Base-by-base conservation (phyloP, 2,888 invertebrate species). In the Chloromyia formosa region DNA sequence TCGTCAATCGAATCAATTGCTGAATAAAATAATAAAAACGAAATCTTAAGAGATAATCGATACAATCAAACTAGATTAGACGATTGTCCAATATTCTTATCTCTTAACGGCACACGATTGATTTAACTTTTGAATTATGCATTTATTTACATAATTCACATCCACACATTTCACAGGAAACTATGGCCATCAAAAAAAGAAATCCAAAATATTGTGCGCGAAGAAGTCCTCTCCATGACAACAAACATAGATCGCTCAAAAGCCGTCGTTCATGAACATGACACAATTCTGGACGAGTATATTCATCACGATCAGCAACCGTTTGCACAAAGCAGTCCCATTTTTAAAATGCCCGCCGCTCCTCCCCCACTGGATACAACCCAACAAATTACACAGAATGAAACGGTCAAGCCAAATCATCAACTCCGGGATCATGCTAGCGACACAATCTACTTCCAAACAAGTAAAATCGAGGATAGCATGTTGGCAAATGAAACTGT, bases 301-400 rank as follows among this genome's bases (percentile, higher is more conserved):
- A 35, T 62, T 1, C 40, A 23, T 23, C 62, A 40, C 35, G 35
- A 66, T 12, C 1, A 1, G 12, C 66, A 66, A 14, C 66, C 66
- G 12, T 71, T 58, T 58, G 58, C 71, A 5, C 40, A 71, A 56
- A 71, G 71, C 22, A 71, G 71, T 71, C 71, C 71, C 1, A 58
- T 71, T 16, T 81, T 81, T 20, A 82, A 81, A 79, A 75, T 79
- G 56, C 80, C 81, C 4, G 74, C 75, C 23, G 68, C 77, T 16
- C 79, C 80, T 10, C 16, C 18, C 5, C n/a, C 35, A 9, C 58
- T 9, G 40, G 54, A 42, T 18, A n/a, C 22, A 54, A 53, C 10
- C 45, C 5, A 62, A 56, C 40, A 2, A 16, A 58, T 16, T 9
- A 0, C n/a, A 18, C 40, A 58, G 2, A 18, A 71, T 40, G 71